Evolutionary conservation across 2,888 invertebrate species (phyloP).

Genomic region (Laspeyria flexula): DNA sequence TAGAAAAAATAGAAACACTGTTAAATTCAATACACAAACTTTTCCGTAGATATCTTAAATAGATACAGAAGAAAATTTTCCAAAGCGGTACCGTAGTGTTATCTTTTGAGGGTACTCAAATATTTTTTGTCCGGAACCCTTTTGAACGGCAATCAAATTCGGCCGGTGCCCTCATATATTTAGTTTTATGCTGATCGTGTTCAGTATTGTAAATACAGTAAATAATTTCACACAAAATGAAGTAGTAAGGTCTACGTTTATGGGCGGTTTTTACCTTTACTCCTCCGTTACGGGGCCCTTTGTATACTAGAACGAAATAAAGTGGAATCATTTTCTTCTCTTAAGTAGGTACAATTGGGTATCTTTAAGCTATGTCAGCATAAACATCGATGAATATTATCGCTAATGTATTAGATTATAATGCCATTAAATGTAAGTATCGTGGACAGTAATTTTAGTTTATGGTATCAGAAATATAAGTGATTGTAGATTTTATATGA

Average conservation of each 20-base stretch:
- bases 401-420: too few species aligned
- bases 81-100: slow-evolving; percentile 6
- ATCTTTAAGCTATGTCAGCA: too few species aligned
- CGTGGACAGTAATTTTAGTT: too few species aligned
- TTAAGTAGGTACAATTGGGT: too few species aligned
- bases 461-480: too few species aligned
- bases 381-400: too few species aligned
- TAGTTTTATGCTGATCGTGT: slow-evolving; percentile 9
- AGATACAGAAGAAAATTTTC: slow-evolving; percentile 25
- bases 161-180: slow-evolving; percentile 13
- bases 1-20: slow-evolving; percentile 24
- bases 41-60: slow-evolving; percentile 25
- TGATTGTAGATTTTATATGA: too few species aligned
- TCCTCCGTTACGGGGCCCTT: neutral
- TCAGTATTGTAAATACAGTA: slow-evolving; percentile 11
- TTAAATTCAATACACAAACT: slow-evolving; percentile 37
- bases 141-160: slow-evolving; percentile 27
- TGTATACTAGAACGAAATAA: neutral
- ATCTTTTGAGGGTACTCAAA: slow-evolving; percentile 14
- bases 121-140: slow-evolving; percentile 27
- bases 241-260: slow-evolving; percentile 3
- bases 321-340: too few species aligned
- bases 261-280: neutral
- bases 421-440: too few species aligned
- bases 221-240: slow-evolving; percentile 3